Conservation (phyloP, 37 sponge, comb jelly and placozoan species). For the Cliona cf. orientalis region DNA sequence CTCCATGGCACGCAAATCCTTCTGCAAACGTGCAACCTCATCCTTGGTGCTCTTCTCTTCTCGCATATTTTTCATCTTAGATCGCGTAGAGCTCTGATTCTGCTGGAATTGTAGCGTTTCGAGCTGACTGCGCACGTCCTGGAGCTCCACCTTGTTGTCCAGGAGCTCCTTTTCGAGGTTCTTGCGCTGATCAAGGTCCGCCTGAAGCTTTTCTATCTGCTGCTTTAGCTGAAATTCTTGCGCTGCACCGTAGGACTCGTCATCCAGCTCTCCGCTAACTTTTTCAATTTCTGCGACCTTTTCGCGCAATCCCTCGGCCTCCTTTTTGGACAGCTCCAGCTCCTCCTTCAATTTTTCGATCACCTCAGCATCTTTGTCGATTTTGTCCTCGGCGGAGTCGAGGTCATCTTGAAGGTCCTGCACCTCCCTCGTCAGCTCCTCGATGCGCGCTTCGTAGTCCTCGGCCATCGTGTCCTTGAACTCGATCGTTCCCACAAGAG, state of each 20-base stretch:
- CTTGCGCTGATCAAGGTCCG: neutral
- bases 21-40: conserved; percentile 37
- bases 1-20: conserved; percentile 24
- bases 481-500: neutral
- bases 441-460: neutral
- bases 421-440: conserved; percentile 2
- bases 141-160: conserved; percentile 29
- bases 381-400: neutral
- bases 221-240: conserved; percentile 36
- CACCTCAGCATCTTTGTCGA: conserved; percentile 13
- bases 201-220: conserved; percentile 18
- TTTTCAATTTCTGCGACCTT: conserved; percentile 18
- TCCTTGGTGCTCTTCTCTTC: conserved; percentile 29
- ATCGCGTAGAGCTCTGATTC: conserved; percentile 23
- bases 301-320: neutral
- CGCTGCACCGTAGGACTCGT: conserved; percentile 23
- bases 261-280: conserved; percentile 30
- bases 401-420: neutral
- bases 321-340: neutral
- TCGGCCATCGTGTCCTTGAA: neutral
- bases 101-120: conserved; percentile 35
- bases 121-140: conserved; percentile 9
- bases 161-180: conserved; percentile 18
- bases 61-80: conserved; percentile 14
- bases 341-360: conserved; percentile 2